These are phyloP conservation scores for Spatula versicolor DNA, from an alignment of 2,797 vertebrate species.

Conservation along the genomic window DNA sequence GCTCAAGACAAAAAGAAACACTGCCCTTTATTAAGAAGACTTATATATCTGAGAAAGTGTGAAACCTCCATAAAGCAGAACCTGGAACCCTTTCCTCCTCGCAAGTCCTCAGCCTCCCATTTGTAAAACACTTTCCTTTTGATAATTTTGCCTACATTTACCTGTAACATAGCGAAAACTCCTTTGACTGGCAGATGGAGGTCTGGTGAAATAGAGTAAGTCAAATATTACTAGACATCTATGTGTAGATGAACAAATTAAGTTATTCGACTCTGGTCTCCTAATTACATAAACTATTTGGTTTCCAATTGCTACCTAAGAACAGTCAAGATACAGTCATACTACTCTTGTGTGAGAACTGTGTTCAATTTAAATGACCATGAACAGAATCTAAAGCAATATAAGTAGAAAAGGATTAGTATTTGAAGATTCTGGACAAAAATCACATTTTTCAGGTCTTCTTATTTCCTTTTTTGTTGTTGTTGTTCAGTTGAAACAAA, in stretches of 20 bases:
- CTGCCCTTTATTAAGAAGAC: neutral
- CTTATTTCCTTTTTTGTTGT: neutral
- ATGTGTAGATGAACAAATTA: neutral
- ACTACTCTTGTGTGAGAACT: neutral
- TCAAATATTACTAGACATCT: neutral
- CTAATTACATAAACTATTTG: neutral
- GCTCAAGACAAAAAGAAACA: neutral
- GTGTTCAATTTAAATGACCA: neutral
- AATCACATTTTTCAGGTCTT: neutral
- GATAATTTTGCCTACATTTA: neutral
- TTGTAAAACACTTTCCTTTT: neutral
- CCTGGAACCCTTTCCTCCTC: neutral
- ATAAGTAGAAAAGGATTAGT: neutral
- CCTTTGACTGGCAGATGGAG: neutral
- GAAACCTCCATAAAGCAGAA: neutral
- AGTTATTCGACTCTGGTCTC: neutral
- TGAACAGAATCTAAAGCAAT: neutral
- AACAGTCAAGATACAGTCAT: neutral
- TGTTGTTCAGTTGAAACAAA: neutral
- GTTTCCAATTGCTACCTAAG: neutral
- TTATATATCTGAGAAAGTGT: neutral
- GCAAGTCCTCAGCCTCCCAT: neutral
- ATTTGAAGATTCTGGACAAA: neutral
- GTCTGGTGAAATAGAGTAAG: neutral
- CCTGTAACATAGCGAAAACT: neutral